Base-by-base conservation (phyloP, 2,113 vertebrate genomes). In the Montifringilla adamsi region DNA sequence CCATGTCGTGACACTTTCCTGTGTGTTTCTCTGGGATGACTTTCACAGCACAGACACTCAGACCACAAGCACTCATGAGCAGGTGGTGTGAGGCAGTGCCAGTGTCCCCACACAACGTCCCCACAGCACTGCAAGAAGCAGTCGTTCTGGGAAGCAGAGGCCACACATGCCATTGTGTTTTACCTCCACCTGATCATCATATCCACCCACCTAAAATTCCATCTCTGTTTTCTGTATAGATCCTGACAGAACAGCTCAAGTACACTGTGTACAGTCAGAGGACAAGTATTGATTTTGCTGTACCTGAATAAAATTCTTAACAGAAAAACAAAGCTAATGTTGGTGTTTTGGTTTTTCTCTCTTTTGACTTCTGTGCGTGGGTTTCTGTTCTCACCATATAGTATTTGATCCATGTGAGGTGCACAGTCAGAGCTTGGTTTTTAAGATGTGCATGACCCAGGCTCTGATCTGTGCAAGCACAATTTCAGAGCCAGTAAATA, bases 241-340 rank as follows among this genome's bases (percentile, higher is more conserved):
- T 88, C 64, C 59, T 88, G 85, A 78, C 80, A 96, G 73, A 97
- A 78, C 37, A 66, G 86, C 88, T 93, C 13, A 19, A 88, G 90
- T 87, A 92, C 58, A 28, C 81, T 76, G 77, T 95, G 95, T 95
- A 94, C 90, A 82, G 88, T 87, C 94, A 84, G 89, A 92, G 89
- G 76, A 83, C 93, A 89, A 79, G 86, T 94, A 95, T 92, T 91
- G 94, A 95, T 97, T 97, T 89, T 94, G 60, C 69, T 89, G 80
- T 82, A 96, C 90, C 89, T 91, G 92, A 87, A 73, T 86, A 93
- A 93, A 96, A 96, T 93, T 76, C 75, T 53, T 83, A 93, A 72
- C 50, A 88, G 81, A 88, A 94, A 93, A 90, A 94, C 84, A 96
- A 96, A 88, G 73, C 41, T 74, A 47, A 41, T 55, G 58, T 49